Evolutionary conservation across 2,888 invertebrate species (phyloP).

Genomic region (Strigamia crassipes): DNA sequence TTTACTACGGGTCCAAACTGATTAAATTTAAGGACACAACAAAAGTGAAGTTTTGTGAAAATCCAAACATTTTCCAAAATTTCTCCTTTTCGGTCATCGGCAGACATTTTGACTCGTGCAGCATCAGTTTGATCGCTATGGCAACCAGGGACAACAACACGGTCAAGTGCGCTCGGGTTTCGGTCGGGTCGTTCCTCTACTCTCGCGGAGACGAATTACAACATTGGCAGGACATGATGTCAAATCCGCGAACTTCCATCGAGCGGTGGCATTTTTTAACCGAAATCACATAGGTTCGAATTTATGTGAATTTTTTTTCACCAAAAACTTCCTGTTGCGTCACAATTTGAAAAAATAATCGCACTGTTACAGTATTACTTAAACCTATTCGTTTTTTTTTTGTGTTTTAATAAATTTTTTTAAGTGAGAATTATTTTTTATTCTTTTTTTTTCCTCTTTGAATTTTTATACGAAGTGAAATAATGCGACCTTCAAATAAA

Average conservation of each 20-base stretch:
- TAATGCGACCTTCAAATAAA: too few relatives aligned
- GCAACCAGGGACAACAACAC: neutral
- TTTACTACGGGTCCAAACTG: slow-evolving; percentile 48
- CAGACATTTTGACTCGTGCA: slow-evolving; percentile 47
- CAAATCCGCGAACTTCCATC: slow-evolving; percentile 48
- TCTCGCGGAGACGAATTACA: slow-evolving; percentile 47
- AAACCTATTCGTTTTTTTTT: too few relatives aligned
- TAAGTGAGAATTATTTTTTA: too few relatives aligned
- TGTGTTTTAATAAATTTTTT: too few relatives aligned
- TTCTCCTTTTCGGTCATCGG: slow-evolving; percentile 47
- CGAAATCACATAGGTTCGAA: too few relatives aligned
- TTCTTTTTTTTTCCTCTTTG: too few relatives aligned
- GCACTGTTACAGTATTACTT: too few relatives aligned
- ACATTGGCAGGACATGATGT: slow-evolving; percentile 50
- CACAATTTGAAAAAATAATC: too few relatives aligned
- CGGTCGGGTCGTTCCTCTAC: slow-evolving; percentile 49
- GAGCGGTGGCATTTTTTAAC: slow-evolving; percentile 49
- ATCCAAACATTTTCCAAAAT: slow-evolving; percentile 45
- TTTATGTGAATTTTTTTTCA: too few relatives aligned
- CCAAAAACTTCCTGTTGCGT: too few relatives aligned
- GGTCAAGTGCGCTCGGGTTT: slow-evolving; percentile 41
- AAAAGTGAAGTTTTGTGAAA: slow-evolving; percentile 20
- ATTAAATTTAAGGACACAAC: slow-evolving; percentile 46
- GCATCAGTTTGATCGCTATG: slow-evolving; percentile 39
- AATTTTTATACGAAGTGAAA: too few relatives aligned